phyloP scores from a whole-genome alignment of 2,113 vertebrate genomes.

The Physeter macrocephalus region DNA sequence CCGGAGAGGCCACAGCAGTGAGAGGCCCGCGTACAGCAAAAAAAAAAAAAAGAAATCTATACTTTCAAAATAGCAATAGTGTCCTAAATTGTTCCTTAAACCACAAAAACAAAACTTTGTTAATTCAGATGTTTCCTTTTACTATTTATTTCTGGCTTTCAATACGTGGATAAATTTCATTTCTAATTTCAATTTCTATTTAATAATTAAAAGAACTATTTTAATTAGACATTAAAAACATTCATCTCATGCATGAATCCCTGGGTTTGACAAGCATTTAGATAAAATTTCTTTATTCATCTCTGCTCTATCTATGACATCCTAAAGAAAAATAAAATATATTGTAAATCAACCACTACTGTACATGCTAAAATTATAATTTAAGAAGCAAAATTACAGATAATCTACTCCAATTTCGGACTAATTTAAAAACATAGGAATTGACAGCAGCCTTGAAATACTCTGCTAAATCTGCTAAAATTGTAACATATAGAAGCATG shows the following conservation, averaged over 20 bases:
- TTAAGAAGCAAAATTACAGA: neutral
- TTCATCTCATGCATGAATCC: neutral
- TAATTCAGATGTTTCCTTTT: neutral
- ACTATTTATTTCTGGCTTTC: neutral
- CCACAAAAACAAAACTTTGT: neutral
- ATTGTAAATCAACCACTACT: neutral
- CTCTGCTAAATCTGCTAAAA: neutral
- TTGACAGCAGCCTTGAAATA: neutral
- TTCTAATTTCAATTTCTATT: neutral
- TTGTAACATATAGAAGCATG: neutral
- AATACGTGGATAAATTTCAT: neutral
- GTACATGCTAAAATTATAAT: neutral
- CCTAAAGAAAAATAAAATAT: constrained; percentile 6
- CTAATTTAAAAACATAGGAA: neutral
- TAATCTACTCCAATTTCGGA: neutral
- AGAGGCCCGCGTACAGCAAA: too few relatives aligned
- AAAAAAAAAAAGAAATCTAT: too few relatives aligned
- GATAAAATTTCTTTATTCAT: neutral
- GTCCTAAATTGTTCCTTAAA: neutral
- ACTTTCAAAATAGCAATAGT: neutral
- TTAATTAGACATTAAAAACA: neutral
- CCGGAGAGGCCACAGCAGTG: too few relatives aligned
- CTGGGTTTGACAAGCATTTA: neutral
- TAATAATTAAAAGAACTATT: constrained; percentile 5
- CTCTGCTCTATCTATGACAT: neutral